Conservation (phyloP, 2,888 invertebrate species). For the Ophonus ardosiacus region DNA sequence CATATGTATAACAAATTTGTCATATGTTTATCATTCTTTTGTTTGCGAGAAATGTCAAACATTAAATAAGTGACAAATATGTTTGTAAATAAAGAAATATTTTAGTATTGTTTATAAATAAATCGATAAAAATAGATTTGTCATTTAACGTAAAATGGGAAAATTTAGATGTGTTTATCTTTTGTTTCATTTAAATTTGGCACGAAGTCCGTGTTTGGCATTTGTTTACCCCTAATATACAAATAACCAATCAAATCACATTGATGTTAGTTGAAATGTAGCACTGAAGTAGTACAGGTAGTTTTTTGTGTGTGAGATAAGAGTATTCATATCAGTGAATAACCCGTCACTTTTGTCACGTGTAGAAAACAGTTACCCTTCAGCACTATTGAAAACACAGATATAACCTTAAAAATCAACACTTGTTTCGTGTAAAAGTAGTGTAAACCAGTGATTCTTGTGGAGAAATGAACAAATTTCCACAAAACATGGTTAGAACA, state of each 20-base stretch:
- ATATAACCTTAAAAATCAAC: background rate
- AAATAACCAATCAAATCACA: conserved; percentile 3
- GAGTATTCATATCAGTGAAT: conserved; percentile 20
- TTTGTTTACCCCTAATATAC: background rate
- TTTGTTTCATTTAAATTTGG: conserved; percentile 2
- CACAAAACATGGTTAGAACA: conserved; percentile 6
- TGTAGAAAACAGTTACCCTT: background rate
- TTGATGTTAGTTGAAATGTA: background rate
- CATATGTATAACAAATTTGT: background rate
- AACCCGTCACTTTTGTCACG: background rate
- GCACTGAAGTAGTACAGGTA: background rate
- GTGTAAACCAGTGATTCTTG: background rate
- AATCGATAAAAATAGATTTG: background rate
- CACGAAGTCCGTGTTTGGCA: background rate
- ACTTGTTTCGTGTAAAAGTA: background rate
- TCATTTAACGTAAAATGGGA: background rate
- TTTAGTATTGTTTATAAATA: background rate
- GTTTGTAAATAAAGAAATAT: background rate
- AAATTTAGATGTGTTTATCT: background rate
- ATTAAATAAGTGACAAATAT: background rate
- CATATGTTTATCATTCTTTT: background rate
- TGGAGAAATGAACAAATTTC: background rate
- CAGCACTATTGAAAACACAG: background rate
- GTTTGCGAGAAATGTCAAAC: background rate
- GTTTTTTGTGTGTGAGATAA: conserved; percentile 28